Base-by-base conservation (phyloP, 2,888 invertebrate genomes). In the Alcis repandata region DNA sequence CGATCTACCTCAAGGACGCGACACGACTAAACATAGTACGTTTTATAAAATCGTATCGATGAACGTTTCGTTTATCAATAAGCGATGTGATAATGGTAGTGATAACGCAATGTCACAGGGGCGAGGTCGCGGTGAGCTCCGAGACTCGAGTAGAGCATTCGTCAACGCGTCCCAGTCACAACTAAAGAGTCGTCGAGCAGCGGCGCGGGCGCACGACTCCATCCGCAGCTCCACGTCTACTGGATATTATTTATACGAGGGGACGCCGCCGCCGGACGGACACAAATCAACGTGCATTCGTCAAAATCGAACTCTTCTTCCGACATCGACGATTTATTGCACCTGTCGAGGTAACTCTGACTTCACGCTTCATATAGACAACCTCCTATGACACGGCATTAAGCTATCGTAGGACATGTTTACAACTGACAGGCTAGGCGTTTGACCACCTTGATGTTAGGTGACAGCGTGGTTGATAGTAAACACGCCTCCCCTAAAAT, bases 161-260 rank as follows among this genome's bases (percentile, higher is more conserved):
- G 91, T 88, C 86, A 83, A 86, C 87, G 88, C 91, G 91, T 88
- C 89, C 86, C 86, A 88, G 83, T 87, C 84, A 85, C 91, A 87
- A 93, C 92, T 92, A 87, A 90, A 84, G 86, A 79, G 78, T 79
- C 76, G 78, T 79, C 76, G 79, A 68, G 70, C 40, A 79, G 79
- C 86, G 85, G 82, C 88, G 89, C 85, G 82, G 79, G 86, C 90
- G 87, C 88, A 86, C 81, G 78, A 74, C 85, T 84, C 82, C 87
- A 86, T 85, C 83, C 82, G 73, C 77, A 78, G 80, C 80, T 82
- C 73, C 71, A 76, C 73, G 69, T 77, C 78, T 68, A 79, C 85
- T 82, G 85, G 83, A 86, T 74, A 89, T 85, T 89, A 90, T 89
- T 89, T 89, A 87, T 89, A 89, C 83, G 79, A 80, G 72, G 79